Base-by-base conservation (phyloP, 2,888 invertebrate species). In the Magallana nippona region DNA sequence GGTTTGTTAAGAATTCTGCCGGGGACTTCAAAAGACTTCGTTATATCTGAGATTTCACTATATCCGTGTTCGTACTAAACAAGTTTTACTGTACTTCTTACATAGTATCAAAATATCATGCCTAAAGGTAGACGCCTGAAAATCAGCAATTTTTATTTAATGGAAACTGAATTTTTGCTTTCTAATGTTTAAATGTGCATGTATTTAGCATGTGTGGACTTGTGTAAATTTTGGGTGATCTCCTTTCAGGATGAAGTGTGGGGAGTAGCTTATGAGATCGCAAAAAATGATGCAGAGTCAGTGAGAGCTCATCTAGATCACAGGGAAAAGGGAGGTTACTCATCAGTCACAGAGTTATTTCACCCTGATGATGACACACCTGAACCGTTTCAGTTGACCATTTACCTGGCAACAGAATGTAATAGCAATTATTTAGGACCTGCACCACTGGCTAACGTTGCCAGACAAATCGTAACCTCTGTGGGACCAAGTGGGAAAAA, bases 251-350 rank as follows among this genome's bases (percentile, higher is more conserved):
- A 96, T 84, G 95, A 95, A 91, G 98, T 98, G 0, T 98, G 98
- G 96, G 99, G 99, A 2, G 95, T 98, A 17, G 98, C 98, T 0
- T 99, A 98, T 94, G 96, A 97, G 94, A 97, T 99, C 91, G 96
- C 96, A 10, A 94, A 95, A 0, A 94, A 96, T 79, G 96, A 98
- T 86, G 95, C 91, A 27, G 90, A 92, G 11, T 94, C 95, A 86
- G 98, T 98, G 0, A 95, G 97, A 1, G 95, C 96, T 82, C 97
- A 98, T 93, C 95, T 99, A 88, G 98, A 99, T 93, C 96, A 96
- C 92, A 95, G 99, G 91, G 99, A 99, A 94, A 98, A 98, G 93
- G 98, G 97, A 94, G 99, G 99, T 13, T 99, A 99, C 93, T 95
- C 96, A 82, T 96, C 96, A 89, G 96, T 95, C 92, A 95, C 94